These are phyloP conservation scores for Alsophila aescularia DNA, from an alignment of 2,888 invertebrate genomes.

Conservation along the genomic window DNA sequence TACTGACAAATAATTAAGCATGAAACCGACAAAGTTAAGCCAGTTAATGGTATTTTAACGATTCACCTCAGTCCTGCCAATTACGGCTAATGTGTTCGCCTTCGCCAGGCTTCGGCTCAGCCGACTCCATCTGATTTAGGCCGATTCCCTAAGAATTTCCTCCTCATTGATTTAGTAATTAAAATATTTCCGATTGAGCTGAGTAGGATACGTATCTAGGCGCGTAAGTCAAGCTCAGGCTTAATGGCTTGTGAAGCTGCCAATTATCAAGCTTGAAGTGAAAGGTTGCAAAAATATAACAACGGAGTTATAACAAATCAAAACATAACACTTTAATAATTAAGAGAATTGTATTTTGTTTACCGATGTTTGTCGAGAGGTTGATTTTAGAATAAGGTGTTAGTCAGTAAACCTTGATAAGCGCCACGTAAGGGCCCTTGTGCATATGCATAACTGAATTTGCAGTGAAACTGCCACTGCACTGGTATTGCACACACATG, in stretches of 20 bases:
- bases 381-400: no score
- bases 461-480: no score
- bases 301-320: no score
- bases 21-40: slow-evolving; percentile 27
- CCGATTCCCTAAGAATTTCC: slow-evolving; percentile 19
- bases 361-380: no score
- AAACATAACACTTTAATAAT: no score
- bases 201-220: not conserved
- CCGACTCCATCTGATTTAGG: slow-evolving; percentile 22
- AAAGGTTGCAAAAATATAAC: no score
- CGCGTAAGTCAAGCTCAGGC: not conserved
- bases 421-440: no score
- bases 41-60: slow-evolving; percentile 50
- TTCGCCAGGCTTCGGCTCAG: slow-evolving; percentile 14
- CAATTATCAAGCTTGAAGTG: not conserved
- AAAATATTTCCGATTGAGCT: slow-evolving; percentile 18
- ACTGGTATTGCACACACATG: no score
- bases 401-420: no score
- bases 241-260: slow-evolving; percentile 9
- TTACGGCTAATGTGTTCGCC: slow-evolving; percentile 22
- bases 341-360: no score
- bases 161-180: slow-evolving; percentile 26
- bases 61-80: slow-evolving; percentile 35
- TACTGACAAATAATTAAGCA: slow-evolving; percentile 6
- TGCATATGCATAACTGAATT: no score